Evolutionary conservation across 2,797 vertebrate species (phyloP).

Genomic region (Synaphobranchus kaupii): DNA sequence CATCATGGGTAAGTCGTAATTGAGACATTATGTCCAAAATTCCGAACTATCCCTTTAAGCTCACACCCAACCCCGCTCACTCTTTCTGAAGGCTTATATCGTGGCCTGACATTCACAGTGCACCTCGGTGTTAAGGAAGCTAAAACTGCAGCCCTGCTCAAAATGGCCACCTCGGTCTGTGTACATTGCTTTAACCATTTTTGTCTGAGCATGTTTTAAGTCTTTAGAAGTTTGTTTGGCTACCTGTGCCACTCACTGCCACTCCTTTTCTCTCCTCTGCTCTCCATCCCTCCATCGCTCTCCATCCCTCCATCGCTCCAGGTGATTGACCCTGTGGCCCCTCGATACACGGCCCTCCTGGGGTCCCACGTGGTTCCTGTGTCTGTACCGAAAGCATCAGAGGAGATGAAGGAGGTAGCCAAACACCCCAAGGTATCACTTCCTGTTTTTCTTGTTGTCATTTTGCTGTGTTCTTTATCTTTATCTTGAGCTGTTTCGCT

Average conservation of each 20-base stretch:
- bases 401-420: conserved; percentile 89
- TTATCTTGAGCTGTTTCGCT: not conserved
- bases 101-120: not conserved
- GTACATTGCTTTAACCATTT: not conserved
- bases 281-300: not conserved
- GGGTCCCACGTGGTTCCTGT: conserved; percentile 84
- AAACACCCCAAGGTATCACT: conserved; percentile 91
- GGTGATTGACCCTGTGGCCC: conserved; percentile 96
- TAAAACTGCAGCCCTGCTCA: conserved; percentile 26
- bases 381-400: conserved; percentile 79
- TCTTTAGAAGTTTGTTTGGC: too few relatives aligned
- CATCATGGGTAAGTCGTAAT: too few relatives aligned
- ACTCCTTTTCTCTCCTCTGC: not conserved
- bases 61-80: not conserved
- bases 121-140: too few relatives aligned
- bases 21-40: too few relatives aligned
- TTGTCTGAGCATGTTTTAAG: not conserved
- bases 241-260: not conserved
- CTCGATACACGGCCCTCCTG: conserved; percentile 88
- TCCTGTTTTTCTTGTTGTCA: not conserved
- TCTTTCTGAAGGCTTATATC: not conserved
- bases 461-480: too few relatives aligned
- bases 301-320: conserved; percentile 48
- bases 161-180: not conserved
- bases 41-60: too few relatives aligned